A percentile compares a stretch with the other conserved stretches of the same genome.
Evolutionary conservation across 2,888 invertebrate species (phyloP).

Genomic region (Piscicola geometra): DNA sequence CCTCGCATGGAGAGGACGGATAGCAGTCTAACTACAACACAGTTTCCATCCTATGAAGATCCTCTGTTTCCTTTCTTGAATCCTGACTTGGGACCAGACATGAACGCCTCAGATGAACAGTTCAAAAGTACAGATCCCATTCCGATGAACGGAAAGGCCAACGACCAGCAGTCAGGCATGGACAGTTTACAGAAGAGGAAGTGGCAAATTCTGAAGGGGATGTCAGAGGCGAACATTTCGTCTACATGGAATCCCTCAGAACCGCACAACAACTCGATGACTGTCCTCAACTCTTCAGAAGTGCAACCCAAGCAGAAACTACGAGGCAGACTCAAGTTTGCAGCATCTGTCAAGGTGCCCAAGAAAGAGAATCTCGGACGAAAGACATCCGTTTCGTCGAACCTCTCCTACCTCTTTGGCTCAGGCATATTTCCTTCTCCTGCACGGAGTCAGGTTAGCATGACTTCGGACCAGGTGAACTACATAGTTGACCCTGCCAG

Average conservation of each 20-base stretch:
- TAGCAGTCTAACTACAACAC: background rate
- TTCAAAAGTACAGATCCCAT: background rate
- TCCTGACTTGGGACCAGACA: slow-evolving; percentile 20
- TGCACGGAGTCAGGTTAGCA: slow-evolving; percentile 5
- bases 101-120: background rate
- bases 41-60: slow-evolving; percentile 8
- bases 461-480: slow-evolving; percentile 27
- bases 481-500: slow-evolving; percentile 18
- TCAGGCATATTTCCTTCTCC: slow-evolving; percentile 19
- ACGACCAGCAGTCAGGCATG: background rate
- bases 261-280: background rate
- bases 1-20: slow-evolving; percentile 21
- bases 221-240: slow-evolving; percentile 29
- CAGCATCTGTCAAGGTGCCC: background rate
- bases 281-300: slow-evolving; percentile 12
- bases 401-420: slow-evolving; percentile 33
- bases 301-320: slow-evolving; percentile 3
- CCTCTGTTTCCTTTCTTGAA: slow-evolving; percentile 31
- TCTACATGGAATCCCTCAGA: background rate
- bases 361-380: background rate
- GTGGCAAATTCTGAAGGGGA: slow-evolving; percentile 8
- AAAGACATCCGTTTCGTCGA: slow-evolving; percentile 28
- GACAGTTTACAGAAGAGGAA: background rate
- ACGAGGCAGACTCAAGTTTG: background rate
- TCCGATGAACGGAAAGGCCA: background rate